Percentiles rank a stretch among this genome's conserved stretches.
Evolutionary conservation across 1,140 invertebrate species (phyloP).

Genomic region (Ceratosolen solmsi): DNA sequence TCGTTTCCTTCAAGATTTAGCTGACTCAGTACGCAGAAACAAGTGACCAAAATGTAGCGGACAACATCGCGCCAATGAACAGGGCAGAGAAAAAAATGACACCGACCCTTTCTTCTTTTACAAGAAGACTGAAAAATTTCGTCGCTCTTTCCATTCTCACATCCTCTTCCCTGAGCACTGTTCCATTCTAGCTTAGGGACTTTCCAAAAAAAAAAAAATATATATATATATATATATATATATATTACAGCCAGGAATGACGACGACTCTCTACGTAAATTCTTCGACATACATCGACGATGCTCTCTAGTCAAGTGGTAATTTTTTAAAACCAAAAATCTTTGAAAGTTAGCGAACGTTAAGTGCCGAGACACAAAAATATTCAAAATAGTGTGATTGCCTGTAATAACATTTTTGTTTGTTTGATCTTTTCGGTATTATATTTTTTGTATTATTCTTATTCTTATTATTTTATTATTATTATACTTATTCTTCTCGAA

Average conservation of each 20-base stretch:
- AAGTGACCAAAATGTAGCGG: background rate
- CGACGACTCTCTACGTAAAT: background rate
- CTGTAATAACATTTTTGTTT: too few relatives aligned
- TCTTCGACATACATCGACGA: background rate
- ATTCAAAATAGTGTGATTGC: background rate
- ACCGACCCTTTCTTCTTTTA: slow-evolving; percentile 25
- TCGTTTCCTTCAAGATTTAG: background rate
- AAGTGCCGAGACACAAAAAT: background rate
- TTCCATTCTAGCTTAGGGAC: background rate
- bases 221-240: too few relatives aligned
- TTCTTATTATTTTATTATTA: too few relatives aligned
- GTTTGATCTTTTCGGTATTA: background rate
- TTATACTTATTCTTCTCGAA: background rate
- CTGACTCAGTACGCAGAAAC: background rate
- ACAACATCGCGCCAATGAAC: too few relatives aligned
- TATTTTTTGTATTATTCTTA: background rate
- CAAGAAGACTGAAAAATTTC: slow-evolving; percentile 23
- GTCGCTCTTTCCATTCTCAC: background rate
- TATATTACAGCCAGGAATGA: too few relatives aligned
- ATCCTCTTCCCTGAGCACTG: background rate
- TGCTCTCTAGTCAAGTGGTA: background rate
- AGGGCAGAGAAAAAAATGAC: slow-evolving; percentile 26
- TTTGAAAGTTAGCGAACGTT: slow-evolving; percentile 1
- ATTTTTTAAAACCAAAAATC: slow-evolving; percentile 1
- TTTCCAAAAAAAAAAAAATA: slow-evolving; percentile 10